Evolutionary conservation across 1,140 invertebrate genomes (phyloP), one percentile per base, ranked within the genome.

Genomic region (Bombus superbus): DNA sequence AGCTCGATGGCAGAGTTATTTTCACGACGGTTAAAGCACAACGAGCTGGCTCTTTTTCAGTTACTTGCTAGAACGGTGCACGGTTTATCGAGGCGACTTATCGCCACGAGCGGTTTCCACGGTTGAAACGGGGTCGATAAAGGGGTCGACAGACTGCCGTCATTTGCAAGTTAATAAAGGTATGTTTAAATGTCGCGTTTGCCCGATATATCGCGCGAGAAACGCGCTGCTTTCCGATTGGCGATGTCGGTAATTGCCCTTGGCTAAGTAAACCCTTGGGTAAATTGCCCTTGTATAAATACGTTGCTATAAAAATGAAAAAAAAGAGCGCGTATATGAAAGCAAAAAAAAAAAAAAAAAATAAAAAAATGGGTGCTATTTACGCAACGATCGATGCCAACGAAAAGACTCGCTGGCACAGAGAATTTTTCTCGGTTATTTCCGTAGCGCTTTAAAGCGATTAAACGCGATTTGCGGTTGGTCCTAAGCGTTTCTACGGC

Each of bases 161-260:
- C 83, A 81, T 87, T 87, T 87, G 71, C 75, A 87, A 87, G 83
- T 81, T 83, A 85, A 85, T 85, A 85, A 81, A 85, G 78, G 47
- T 57, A 81, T 25, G 69, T 72, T 81, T 62, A 80, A 85, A 66
- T 71, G 68, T 38, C 40, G 28, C 59, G 83, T 8, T 59, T n/a
- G 13, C 38, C 28, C 42, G 47, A 73, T 57, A 42, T 22, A 72
- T 15, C 18, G 18, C 15, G 74, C 62, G 44, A 83, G 35, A 32
- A 77, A 40, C 44, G 28, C 38, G 28, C 57, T 2, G 10, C 25
- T 47, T 80, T 32, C 9, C 38, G 38, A 71, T 40, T 32, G 38
- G 5, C 8, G 22, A 69, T 10, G 22, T 38, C 35, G 18, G 35
- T 25, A 47, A 15, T 35, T 18, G 40, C 28, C 11, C 28, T 62